Percentiles rank a stretch among this genome's conserved stretches.
Conservation (phyloP, 2,888 invertebrate genomes). For the Agrochola macilenta region DNA sequence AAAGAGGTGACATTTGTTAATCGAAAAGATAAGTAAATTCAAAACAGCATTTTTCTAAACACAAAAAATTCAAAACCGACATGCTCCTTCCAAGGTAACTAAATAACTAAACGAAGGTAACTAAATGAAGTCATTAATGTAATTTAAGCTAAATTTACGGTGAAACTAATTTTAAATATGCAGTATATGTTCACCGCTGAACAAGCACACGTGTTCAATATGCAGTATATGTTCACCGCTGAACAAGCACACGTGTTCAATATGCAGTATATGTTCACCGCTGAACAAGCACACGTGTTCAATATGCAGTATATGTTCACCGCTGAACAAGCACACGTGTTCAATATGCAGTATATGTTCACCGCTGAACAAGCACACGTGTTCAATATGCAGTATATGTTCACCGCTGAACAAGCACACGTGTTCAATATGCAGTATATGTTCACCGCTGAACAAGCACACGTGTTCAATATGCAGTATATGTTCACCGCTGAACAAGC, state of each 20-base stretch:
- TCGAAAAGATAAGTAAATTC: not conserved
- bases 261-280: conserved; percentile 41
- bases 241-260: conserved; percentile 41
- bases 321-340: conserved; percentile 37
- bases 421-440: no score
- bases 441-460: conserved; percentile 66
- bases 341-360: no score
- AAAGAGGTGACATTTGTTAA: not conserved
- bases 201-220: conserved; percentile 45
- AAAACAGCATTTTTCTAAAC: not conserved
- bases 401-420: conserved; percentile 66
- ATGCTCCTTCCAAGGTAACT: conserved; percentile 11
- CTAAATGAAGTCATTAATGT: conserved; percentile 24
- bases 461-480: no score
- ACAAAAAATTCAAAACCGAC: not conserved
- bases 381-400: no score
- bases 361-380: conserved; percentile 65
- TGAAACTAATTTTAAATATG: conserved; percentile 22
- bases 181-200: conserved; percentile 38
- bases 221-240: conserved; percentile 35
- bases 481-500: no score
- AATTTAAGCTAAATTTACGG: conserved; percentile 21
- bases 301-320: conserved; percentile 44
- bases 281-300: conserved; percentile 41
- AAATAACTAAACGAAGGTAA: no score